Evolutionary conservation across 2,888 invertebrate genomes (phyloP).

Genomic region (Ferdinandea cuprea): DNA sequence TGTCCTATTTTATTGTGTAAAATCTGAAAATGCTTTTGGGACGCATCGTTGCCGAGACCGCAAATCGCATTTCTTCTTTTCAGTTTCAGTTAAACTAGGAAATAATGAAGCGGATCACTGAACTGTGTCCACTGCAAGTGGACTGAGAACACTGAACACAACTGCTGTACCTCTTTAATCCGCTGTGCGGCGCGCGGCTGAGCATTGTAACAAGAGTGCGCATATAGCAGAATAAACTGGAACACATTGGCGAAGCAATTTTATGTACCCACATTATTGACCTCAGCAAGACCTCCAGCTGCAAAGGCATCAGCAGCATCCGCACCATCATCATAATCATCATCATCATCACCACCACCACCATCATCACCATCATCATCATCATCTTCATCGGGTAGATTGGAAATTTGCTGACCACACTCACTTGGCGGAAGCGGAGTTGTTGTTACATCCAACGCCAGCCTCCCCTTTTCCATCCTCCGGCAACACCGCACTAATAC

Average conservation of each 20-base stretch:
- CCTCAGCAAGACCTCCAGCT: slow-evolving; percentile 71
- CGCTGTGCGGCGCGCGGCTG: slow-evolving; percentile 2
- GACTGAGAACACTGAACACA: slow-evolving; percentile 52
- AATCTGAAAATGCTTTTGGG: slow-evolving; percentile 65
- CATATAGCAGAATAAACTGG: slow-evolving; percentile 58
- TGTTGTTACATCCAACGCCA: slow-evolving; percentile 57
- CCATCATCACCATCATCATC: slow-evolving; percentile 50
- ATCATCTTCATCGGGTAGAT: slow-evolving; percentile 49
- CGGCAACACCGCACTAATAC: slow-evolving; percentile 62
- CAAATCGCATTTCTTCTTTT: slow-evolving; percentile 69
- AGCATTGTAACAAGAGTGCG: slow-evolving; percentile 40
- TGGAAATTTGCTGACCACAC: slow-evolving; percentile 72
- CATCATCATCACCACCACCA: slow-evolving; percentile 47
- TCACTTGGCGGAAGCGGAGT: slow-evolving; percentile 67
- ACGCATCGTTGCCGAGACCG: slow-evolving; percentile 59
- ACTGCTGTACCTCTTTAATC: slow-evolving; percentile 29
- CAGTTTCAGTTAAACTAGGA: slow-evolving; percentile 67
- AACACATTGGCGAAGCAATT: slow-evolving; percentile 66
- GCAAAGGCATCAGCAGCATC: slow-evolving; percentile 55
- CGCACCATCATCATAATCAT: slow-evolving; percentile 45
- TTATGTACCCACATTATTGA: slow-evolving; percentile 75
- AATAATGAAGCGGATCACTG: slow-evolving; percentile 73
- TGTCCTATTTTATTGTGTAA: slow-evolving; percentile 60
- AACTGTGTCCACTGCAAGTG: slow-evolving; percentile 71
- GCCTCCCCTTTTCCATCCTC: slow-evolving; percentile 60